A percentile compares a stretch with the other conserved stretches of the same genome.
These are phyloP conservation scores for Myrmecophaga tridactyla DNA, from an alignment of 2,113 vertebrate species.

Conservation along the genomic window DNA sequence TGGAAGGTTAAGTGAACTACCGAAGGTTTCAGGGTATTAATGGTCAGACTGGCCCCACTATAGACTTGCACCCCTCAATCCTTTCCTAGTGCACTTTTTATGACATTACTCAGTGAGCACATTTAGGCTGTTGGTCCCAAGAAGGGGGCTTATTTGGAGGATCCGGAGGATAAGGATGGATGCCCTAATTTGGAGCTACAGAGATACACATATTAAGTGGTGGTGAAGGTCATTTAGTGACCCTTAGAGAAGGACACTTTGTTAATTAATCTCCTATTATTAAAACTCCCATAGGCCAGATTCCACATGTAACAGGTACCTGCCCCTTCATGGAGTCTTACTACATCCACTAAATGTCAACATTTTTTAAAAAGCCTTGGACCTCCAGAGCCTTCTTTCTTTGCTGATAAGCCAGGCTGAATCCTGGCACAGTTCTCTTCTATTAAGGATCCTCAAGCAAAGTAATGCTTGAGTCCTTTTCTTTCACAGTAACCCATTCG, in stretches of 20 bases:
- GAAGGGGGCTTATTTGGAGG: constrained; percentile 13
- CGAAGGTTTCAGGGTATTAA: not conserved
- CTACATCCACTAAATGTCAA: constrained; percentile 7
- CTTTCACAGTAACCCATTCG: constrained; percentile 58
- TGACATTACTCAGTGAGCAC: not conserved
- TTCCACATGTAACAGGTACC: constrained; percentile 44
- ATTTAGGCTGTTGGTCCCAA: not conserved
- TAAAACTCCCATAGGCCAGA: constrained; percentile 48
- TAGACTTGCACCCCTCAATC: not conserved
- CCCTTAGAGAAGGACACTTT: constrained; percentile 44
- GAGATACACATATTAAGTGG: constrained; percentile 29
- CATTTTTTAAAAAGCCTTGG: constrained; percentile 34
- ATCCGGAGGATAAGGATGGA: not conserved
- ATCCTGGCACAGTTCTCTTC: constrained; percentile 51
- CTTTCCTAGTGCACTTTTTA: not conserved
- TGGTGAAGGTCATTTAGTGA: constrained; percentile 17
- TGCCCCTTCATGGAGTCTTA: constrained; percentile 24
- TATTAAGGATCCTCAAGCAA: constrained; percentile 59
- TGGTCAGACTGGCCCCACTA: not conserved
- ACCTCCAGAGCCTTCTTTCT: constrained; percentile 41
- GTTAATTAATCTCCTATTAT: constrained; percentile 39
- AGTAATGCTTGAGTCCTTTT: constrained; percentile 60
- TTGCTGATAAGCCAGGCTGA: constrained; percentile 49
- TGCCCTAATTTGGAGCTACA: constrained; percentile 40
- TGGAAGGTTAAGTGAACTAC: constrained; percentile 5